Percentiles rank a stretch among this genome's conserved stretches.
Evolutionary conservation across 2,797 vertebrate genomes (phyloP).

Genomic region (Buphagus erythrorhynchus): DNA sequence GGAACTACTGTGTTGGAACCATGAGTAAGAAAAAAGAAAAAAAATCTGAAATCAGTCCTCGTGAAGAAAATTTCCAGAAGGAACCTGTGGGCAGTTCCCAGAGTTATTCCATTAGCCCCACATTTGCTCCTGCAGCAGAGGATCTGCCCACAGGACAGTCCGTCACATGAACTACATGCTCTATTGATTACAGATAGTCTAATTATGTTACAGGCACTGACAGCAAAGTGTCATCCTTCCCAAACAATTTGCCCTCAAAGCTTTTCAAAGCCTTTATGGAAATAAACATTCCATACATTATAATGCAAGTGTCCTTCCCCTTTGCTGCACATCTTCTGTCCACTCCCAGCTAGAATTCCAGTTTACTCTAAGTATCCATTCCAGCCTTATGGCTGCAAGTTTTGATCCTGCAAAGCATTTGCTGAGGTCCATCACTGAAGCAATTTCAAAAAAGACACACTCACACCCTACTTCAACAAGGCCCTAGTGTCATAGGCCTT

Average conservation of each 20-base stretch:
- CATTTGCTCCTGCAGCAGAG: background rate
- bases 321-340: background rate
- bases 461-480: background rate
- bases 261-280: constrained; percentile 24
- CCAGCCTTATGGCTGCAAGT: background rate
- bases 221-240: background rate
- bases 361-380: background rate
- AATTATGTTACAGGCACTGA: constrained; percentile 26
- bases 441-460: background rate
- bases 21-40: background rate
- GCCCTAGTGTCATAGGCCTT: rapidly evolving
- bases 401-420: background rate
- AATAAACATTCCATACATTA: background rate
- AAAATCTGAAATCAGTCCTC: background rate
- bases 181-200: constrained; percentile 16
- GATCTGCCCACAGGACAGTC: constrained; percentile 32
- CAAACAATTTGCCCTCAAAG: background rate
- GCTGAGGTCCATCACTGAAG: background rate
- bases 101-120: constrained; percentile 30
- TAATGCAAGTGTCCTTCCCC: background rate
- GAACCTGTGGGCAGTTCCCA: background rate
- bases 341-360: background rate
- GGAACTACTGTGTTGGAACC: background rate
- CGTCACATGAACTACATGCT: constrained; percentile 38
- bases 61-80: background rate